Base-by-base conservation (phyloP, 2,797 vertebrate genomes). In the Lepidocolaptes lacrymiger region DNA sequence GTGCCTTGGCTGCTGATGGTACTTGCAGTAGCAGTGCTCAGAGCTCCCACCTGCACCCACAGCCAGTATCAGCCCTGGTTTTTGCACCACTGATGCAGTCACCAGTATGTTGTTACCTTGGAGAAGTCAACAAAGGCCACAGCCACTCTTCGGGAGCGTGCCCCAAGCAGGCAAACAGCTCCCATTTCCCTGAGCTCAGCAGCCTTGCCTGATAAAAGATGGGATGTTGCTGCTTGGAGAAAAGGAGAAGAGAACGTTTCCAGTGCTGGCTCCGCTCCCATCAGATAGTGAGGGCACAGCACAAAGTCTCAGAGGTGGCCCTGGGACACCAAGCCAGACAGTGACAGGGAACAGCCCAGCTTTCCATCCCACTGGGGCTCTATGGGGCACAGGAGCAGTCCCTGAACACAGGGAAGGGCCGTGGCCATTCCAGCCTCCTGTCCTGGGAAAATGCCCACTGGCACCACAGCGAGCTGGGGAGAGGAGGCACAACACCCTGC, bases 161-260 rank as follows among this genome's bases (percentile, higher is more conserved):
- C 30, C 52, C 26, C 2, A 20, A 68, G 83, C 36, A 84, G 39
- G 27, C 46, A 76, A 55, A 64, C 55, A 64, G 43, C 68, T 51
- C 73, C 78, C 11, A 1, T 88, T 91, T 81, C 36, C 66, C 83
- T 83, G 88, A 97, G 80, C 87, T 97, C 89, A 85, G 95, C 89
- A 95, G 56, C n/a, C 27, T n/a, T 66, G 46, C n/a, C 89, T 86
- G 81, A 96, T 91, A 80, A 90, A 94, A 78, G 37, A 67, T 4
- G 48, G 17, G 55, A 73, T 21, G 62, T 46, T 88, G 36, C 9
- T 3, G 13, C 58, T 41, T 1, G 2, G 36, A 74, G 49, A 63
- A 75, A 89, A 92, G 39, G 32, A 77, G 59, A 52, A 43, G 84
- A 77, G 71, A 86, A 58, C 0, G 5, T 76, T 78, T 83, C 36